Evolutionary conservation across 2,888 invertebrate species (phyloP), one percentile per base, ranked within the genome.

Genomic region (Scaptomyza cyrtandrae): DNA sequence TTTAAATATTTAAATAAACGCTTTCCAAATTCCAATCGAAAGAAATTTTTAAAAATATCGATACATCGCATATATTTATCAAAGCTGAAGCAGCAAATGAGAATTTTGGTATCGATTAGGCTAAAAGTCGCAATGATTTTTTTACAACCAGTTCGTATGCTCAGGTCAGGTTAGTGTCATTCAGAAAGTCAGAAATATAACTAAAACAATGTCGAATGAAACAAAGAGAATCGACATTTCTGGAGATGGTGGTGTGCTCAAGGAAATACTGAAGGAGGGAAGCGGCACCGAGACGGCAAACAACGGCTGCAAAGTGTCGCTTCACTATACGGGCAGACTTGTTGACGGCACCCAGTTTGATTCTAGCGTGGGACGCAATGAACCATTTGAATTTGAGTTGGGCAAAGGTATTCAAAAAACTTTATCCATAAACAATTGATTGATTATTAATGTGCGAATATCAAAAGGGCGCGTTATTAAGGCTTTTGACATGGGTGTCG

Each of bases 401-500:
- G 98, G 98, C 69, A 95, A 95, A 94, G 96, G 98, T 96, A 93
- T 19, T 44, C 19, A 11, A 27, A 35, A 3, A 16, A 46, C 6
- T 2, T 16, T 33, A 19, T 6, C n/a, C 1, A 35, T 31, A 29
- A 13, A 31, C 3, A 31, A 29, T 11, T 14, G 37, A 9, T 43
- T 37, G 33, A 35, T 53, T 0, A 56, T 49, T 53, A 53, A 44
- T 49, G 7, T 50, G 13, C 7, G 1, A 27, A n/a, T 27, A n/a
- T 53, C 44, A 2, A 31, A 29, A 96, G 96, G 95, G 0, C 92
- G 93, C 55, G 98, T 98, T 1, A 98, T 99, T 74, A 97, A 96
- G 93, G 98, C 96, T 92, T 99, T 98, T 97, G 99, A 99, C 88
- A 94, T 97, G 75, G 98, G 98, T 31, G 96, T 99, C 14, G 96